phyloP scores from a whole-genome alignment of 2,888 invertebrate genomes.

The Amitus sp. region DNA sequence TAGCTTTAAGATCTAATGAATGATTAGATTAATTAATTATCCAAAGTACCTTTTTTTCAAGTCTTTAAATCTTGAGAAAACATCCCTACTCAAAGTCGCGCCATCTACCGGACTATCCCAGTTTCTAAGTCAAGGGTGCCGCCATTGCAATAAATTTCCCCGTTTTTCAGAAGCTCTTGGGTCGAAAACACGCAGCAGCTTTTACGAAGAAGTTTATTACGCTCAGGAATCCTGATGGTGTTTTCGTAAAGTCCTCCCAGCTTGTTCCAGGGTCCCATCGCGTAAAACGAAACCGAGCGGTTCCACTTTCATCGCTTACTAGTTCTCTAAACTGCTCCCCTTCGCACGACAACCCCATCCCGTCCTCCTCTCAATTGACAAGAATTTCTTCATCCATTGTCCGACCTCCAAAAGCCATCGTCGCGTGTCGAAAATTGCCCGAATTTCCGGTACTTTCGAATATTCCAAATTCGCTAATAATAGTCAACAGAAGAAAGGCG shows the following conservation, averaged over 20 bases:
- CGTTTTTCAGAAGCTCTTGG: too few relatives aligned
- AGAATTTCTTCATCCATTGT: slow-evolving; percentile 23
- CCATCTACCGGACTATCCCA: slow-evolving; percentile 36
- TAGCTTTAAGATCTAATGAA: too few relatives aligned
- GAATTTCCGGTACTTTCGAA: background rate
- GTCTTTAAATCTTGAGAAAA: too few relatives aligned
- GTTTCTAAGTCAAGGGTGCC: too few relatives aligned
- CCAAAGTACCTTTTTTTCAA: background rate
- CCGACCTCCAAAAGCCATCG: slow-evolving; percentile 1
- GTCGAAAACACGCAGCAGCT: slow-evolving; percentile 18
- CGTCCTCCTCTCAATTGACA: slow-evolving; percentile 17
- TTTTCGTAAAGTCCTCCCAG: background rate
- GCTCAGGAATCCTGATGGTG: slow-evolving; percentile 53
- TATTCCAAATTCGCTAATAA: too few relatives aligned
- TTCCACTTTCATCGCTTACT: slow-evolving; percentile 34
- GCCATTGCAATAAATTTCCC: too few relatives aligned
- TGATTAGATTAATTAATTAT: too few relatives aligned
- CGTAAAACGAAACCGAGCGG: slow-evolving; percentile 48
- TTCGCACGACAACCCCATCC: background rate
- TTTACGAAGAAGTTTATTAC: slow-evolving; percentile 53
- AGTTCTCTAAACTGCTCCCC: slow-evolving; percentile 11
- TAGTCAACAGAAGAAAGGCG: too few relatives aligned
- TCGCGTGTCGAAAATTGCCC: background rate
- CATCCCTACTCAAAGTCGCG: background rate
- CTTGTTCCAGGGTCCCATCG: slow-evolving; percentile 27